Evolutionary conservation across 2,113 vertebrate genomes (phyloP), one percentile per base, ranked within the genome.

Genomic region (Spea bombifrons): DNA sequence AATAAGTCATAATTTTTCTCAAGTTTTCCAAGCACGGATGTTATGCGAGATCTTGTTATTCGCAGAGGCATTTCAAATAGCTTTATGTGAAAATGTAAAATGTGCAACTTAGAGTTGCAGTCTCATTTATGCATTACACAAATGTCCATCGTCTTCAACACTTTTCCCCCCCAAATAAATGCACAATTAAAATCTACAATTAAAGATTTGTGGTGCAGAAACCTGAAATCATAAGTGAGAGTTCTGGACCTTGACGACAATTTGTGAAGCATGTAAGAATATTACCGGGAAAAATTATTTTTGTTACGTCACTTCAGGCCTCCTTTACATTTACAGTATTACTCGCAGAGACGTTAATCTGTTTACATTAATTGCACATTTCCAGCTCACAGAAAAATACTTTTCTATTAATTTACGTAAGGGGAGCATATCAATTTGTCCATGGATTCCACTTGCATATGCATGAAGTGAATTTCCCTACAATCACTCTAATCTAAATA

Each of bases 401-500:
- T 78, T 78, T 72, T 72, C 69, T 78, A 72, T 78, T 53, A 78
- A 78, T 66, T 66, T 78, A 78, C 76, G 59, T 66, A 66, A 71
- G 55, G 76, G 47, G 52, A 66, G 69, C 76, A 46, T 72, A 66
- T 30, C 30, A 57, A 57, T 78, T 48, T 72, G 13, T 57, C 69
- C 66, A 48, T 72, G 47, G 63, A 72, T 78, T 78, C 76, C 49
- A 72, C 76, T 78, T 65, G 69, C 68, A 72, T 66, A 65, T 72
- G 68, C 76, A 78, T 65, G 69, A 78, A 66, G 46, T 64, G 59
- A 78, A 72, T 66, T 78, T 71, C 49, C 61, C 48, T 66, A 66
- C 76, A 78, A 78, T 78, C 69, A 66, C 50, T 78, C 76, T 78
- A 12, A 78, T 78, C 76, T 78, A 72, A 78, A 78, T 78, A 78